phyloP scores from a whole-genome alignment of 1,140 invertebrate species.

The Probaryconus sp. region DNA sequence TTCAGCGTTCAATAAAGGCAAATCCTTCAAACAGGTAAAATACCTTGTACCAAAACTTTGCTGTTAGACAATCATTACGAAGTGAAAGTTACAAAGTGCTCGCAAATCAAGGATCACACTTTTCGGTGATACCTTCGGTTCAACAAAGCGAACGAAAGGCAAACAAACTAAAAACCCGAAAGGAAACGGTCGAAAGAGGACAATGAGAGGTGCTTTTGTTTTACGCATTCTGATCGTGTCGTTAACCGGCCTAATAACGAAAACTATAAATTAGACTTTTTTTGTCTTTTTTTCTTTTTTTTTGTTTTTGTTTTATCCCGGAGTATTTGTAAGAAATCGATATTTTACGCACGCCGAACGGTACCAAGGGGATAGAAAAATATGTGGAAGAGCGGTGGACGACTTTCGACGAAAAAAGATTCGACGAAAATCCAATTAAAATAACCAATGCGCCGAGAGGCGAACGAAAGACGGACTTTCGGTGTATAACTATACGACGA shows the following conservation, averaged over 20 bases:
- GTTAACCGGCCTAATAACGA: conserved; percentile 52
- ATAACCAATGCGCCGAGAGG: conserved; percentile 70
- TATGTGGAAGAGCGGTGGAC: conserved; percentile 51
- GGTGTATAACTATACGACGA: conserved; percentile 35
- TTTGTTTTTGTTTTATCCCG: conserved; percentile 19
- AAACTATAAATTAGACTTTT: conserved; percentile 59
- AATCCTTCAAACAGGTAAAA: conserved; percentile 31
- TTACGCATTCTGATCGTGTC: conserved; percentile 55
- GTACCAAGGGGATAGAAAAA: conserved; percentile 43
- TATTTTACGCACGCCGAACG: conserved; percentile 40
- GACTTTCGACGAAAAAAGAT: conserved; percentile 71
- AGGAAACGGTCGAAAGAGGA: conserved; percentile 18
- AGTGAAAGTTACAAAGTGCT: neutral
- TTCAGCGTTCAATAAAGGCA: conserved; percentile 25
- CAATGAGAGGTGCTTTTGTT: conserved; percentile 55
- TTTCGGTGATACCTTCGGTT: conserved; percentile 27
- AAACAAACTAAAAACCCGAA: no score
- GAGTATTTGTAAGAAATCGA: conserved; percentile 36
- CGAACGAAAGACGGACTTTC: conserved; percentile 31
- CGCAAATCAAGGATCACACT: conserved; percentile 15
- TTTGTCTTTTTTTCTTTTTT: no score
- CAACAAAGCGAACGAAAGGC: no score
- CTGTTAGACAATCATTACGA: neutral
- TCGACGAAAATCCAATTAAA: conserved; percentile 78
- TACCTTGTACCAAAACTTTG: neutral